A percentile compares a stretch with the other conserved stretches of the same genome.
phyloP scores from a whole-genome alignment of 2,888 invertebrate genomes.

The Limenitis camilla region DNA sequence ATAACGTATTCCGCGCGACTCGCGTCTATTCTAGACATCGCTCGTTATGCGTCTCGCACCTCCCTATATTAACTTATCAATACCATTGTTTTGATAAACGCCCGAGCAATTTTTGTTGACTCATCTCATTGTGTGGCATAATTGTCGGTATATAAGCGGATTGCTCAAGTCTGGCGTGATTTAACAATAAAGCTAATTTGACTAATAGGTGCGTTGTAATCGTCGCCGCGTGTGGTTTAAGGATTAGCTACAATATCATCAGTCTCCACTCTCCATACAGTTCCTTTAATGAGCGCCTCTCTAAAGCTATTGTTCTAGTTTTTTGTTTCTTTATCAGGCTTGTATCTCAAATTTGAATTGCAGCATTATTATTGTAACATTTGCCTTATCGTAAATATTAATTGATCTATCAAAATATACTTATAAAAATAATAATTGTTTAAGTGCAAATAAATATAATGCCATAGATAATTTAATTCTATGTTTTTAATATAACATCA shows the following conservation, averaged over 20 bases:
- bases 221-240: constrained; percentile 70
- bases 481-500: no score
- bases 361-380: constrained; percentile 23
- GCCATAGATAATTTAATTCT: no score
- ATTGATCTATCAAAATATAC: no score
- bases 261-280: constrained; percentile 39
- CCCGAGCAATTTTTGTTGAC: constrained; percentile 66
- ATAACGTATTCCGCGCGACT: constrained; percentile 55
- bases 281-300: constrained; percentile 58
- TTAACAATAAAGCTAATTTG: constrained; percentile 73
- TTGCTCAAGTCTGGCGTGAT: constrained; percentile 55
- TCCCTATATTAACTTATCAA: constrained; percentile 73
- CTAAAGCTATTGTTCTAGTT: constrained; percentile 62
- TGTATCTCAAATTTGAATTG: constrained; percentile 29
- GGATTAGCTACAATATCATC: constrained; percentile 62
- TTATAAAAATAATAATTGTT: no score
- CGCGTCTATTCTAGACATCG: constrained; percentile 54
- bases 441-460: no score
- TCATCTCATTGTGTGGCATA: constrained; percentile 69
- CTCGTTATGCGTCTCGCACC: constrained; percentile 63
- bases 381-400: not conserved
- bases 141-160: constrained; percentile 69
- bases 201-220: constrained; percentile 74
- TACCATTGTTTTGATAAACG: constrained; percentile 74
- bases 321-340: constrained; percentile 30